Percentiles rank a stretch among this genome's conserved stretches.
These are phyloP conservation scores for Pemphredon lugubris DNA, from an alignment of 2,888 invertebrate species.

Conservation along the genomic window DNA sequence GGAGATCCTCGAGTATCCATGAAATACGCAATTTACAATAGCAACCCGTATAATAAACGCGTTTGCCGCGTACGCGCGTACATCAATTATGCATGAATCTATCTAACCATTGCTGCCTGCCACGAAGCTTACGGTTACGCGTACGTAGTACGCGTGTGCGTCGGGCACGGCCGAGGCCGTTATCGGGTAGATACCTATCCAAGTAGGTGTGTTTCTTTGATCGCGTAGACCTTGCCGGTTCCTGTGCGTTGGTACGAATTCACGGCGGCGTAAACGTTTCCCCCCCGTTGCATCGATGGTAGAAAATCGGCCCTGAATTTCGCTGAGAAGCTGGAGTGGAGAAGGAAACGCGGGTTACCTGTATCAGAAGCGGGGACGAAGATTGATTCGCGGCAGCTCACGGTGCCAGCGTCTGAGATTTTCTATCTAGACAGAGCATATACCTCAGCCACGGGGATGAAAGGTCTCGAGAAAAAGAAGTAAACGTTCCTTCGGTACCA, in stretches of 20 bases:
- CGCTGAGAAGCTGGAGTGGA: conserved; percentile 9
- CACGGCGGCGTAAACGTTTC: conserved; percentile 33
- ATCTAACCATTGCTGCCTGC: conserved; percentile 43
- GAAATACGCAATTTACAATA: no score
- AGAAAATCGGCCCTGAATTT: conserved; percentile 36
- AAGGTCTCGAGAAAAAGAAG: conserved; percentile 37
- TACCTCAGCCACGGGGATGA: conserved; percentile 35
- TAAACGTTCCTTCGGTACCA: conserved; percentile 8
- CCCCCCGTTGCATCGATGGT: conserved; percentile 8
- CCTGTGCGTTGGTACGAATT: conserved; percentile 18
- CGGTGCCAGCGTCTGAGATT: conserved; percentile 41
- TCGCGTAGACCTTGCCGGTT: conserved; percentile 33
- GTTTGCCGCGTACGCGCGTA: conserved; percentile 2
- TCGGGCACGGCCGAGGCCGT: conserved; percentile 61
- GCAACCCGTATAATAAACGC: no score
- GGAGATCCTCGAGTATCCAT: not conserved
- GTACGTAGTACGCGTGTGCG: conserved; percentile 31
- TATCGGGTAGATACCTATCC: conserved; percentile 56
- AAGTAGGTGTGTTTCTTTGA: conserved; percentile 65
- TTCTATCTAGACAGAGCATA: conserved; percentile 49
- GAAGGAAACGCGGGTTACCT: conserved; percentile 37
- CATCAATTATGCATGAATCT: conserved; percentile 66
- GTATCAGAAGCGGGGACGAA: conserved; percentile 49
- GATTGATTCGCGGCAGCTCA: conserved; percentile 57
- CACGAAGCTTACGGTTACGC: conserved; percentile 35